phyloP scores from a whole-genome alignment of 2,888 invertebrate genomes.

The Pachydiplax longipennis region DNA sequence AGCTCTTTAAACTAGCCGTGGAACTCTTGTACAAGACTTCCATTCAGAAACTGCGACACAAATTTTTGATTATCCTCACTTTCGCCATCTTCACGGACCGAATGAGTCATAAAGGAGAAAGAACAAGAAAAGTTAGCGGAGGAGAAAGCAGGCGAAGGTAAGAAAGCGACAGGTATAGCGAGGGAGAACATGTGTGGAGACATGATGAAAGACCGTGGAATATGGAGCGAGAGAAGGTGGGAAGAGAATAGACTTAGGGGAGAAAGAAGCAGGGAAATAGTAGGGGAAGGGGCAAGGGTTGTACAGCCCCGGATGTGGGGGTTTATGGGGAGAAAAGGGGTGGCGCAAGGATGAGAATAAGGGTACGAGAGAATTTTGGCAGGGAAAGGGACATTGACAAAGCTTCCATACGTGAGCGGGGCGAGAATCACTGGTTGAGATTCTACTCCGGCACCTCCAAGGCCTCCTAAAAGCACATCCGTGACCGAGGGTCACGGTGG shows the following conservation, averaged over 20 bases:
- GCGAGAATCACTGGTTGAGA: background rate
- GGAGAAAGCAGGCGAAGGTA: background rate
- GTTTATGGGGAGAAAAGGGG: too few species aligned
- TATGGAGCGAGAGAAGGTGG: background rate
- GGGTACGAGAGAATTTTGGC: background rate
- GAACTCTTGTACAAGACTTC: too few species aligned
- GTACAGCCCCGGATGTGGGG: too few species aligned
- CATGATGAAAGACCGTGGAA: background rate
- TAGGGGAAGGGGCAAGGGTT: background rate
- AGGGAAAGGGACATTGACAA: background rate
- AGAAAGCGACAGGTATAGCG: background rate
- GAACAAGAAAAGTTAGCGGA: too few species aligned
- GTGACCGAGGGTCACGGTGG: background rate
- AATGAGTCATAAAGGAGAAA: too few species aligned
- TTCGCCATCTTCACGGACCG: too few species aligned
- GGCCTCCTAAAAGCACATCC: background rate
- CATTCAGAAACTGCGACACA: too few species aligned
- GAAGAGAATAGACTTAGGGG: background rate
- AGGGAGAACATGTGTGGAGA: background rate
- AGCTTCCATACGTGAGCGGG: background rate
- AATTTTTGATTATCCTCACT: too few species aligned
- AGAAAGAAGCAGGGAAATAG: background rate
- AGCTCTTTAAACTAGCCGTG: too few species aligned
- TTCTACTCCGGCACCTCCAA: background rate
- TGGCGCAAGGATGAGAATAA: background rate